Conservation (phyloP, 2,797 vertebrate genomes). For the Valencia hispanica region DNA sequence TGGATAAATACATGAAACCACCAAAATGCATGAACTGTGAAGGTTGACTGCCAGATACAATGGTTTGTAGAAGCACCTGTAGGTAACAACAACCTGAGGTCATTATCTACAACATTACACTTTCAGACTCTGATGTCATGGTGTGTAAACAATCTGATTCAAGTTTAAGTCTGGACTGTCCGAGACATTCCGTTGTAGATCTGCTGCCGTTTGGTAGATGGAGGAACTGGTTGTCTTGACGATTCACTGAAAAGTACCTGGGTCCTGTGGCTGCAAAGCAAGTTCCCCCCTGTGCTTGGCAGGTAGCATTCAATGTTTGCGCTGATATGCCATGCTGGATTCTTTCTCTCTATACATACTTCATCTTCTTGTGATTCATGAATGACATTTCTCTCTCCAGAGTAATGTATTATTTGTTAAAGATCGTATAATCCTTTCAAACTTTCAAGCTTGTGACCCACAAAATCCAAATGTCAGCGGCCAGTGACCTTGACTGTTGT, state of each 20-base stretch:
- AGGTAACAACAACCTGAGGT: background rate
- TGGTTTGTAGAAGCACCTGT: background rate
- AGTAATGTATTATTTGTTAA: background rate
- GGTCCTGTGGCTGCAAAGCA: no score
- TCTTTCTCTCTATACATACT: no score
- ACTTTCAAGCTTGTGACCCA: no score
- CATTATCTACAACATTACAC: background rate
- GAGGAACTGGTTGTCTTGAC: no score
- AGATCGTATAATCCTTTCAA: background rate
- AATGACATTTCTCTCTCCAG: background rate
- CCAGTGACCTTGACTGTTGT: no score
- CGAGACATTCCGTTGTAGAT: background rate
- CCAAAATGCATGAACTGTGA: background rate
- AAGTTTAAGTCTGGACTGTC: background rate
- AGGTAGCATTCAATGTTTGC: no score
- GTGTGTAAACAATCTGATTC: no score
- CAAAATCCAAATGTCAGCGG: no score
- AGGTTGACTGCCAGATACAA: background rate
- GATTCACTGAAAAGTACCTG: no score
- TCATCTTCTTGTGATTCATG: background rate
- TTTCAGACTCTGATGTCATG: background rate
- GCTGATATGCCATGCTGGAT: no score
- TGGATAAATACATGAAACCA: background rate
- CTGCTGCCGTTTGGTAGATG: no score
- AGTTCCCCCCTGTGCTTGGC: no score